These are phyloP conservation scores for Emydura subglobosa DNA, from an alignment of 2,113 vertebrate genomes.

Conservation along the genomic window DNA sequence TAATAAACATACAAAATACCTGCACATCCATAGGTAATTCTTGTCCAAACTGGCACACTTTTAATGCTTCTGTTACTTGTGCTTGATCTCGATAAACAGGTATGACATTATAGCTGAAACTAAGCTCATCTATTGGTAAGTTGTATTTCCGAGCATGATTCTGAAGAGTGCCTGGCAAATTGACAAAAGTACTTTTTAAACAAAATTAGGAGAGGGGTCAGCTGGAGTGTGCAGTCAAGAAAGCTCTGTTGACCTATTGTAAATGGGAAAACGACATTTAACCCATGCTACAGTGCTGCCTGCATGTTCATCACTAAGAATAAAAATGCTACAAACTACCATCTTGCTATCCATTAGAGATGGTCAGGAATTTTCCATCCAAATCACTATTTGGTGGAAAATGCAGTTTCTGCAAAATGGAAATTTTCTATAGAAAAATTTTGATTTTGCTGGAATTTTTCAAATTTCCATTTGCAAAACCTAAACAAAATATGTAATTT, in stretches of 20 bases:
- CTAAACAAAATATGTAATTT: neutral
- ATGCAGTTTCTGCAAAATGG: neutral
- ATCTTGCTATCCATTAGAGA: neutral
- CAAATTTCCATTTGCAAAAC: neutral
- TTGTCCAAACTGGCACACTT: conserved; percentile 65
- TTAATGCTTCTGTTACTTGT: conserved; percentile 77
- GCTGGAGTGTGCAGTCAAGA: neutral
- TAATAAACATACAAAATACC: conserved; percentile 61
- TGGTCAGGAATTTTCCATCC: neutral
- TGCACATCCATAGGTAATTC: conserved; percentile 82
- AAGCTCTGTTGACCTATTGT: neutral
- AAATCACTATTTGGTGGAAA: neutral
- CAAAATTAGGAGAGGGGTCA: neutral
- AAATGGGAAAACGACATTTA: neutral
- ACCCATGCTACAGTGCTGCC: neutral
- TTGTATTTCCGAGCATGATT: conserved; percentile 88
- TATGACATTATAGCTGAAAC: conserved; percentile 83
- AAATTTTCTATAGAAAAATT: neutral
- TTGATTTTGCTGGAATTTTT: neutral
- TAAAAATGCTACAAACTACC: neutral
- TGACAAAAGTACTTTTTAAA: neutral
- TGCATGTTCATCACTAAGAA: neutral
- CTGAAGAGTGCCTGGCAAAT: conserved; percentile 83
- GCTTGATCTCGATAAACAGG: conserved; percentile 84
- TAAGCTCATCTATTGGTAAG: conserved; percentile 89